phyloP scores from a whole-genome alignment of 2,888 invertebrate species.

The Papilio protenor region DNA sequence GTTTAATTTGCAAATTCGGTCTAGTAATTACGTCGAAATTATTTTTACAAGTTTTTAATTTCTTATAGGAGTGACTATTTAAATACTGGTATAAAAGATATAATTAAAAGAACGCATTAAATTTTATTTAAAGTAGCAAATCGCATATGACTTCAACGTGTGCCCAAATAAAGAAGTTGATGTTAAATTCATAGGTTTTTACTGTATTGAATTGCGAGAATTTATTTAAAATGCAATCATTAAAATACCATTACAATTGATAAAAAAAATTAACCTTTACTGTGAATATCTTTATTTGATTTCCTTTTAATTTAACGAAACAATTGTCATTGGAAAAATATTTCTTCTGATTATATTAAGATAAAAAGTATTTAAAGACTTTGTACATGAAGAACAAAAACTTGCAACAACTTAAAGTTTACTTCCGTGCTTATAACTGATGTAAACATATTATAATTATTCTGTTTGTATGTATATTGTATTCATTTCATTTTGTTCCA shows the following conservation, averaged over 20 bases:
- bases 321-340: background rate
- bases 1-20: too few relatives aligned
- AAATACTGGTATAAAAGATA: background rate
- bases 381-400: background rate
- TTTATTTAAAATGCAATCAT: background rate
- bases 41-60: too few relatives aligned
- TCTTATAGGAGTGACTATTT: too few relatives aligned
- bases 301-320: slow-evolving; percentile 1
- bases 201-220: background rate
- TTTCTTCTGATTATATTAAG: background rate
- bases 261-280: background rate
- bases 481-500: too few relatives aligned
- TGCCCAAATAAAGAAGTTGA: slow-evolving; percentile 18
- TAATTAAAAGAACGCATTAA: background rate
- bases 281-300: slow-evolving; percentile 1
- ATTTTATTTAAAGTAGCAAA: background rate
- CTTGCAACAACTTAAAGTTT: background rate
- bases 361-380: background rate
- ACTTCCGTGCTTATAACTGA: slow-evolving; percentile 1
- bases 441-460: background rate
- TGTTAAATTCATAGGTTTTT: slow-evolving; percentile 13
- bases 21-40: too few relatives aligned
- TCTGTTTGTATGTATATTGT: too few relatives aligned
- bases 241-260: background rate
- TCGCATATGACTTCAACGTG: background rate